Evolutionary conservation across 2,888 invertebrate genomes (phyloP).

Genomic region (Parnassius smintheus): DNA sequence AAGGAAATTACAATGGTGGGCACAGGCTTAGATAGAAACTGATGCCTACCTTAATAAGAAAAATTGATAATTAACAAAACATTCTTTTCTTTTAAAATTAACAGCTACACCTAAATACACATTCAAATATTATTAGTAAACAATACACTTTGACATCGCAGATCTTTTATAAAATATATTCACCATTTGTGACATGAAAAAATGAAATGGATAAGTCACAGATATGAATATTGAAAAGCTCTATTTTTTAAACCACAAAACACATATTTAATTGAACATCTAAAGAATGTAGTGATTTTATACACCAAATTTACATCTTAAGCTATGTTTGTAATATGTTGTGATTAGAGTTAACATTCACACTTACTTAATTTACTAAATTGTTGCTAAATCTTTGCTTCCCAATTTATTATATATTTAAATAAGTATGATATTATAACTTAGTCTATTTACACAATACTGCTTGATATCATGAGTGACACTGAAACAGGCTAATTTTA

Average conservation of each 20-base stretch:
- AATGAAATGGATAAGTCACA: constrained; percentile 51
- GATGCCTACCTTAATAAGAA: constrained; percentile 11
- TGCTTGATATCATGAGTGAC: constrained; percentile 58
- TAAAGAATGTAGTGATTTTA: constrained; percentile 42
- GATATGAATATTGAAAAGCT: constrained; percentile 42
- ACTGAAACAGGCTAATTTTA: constrained; percentile 46
- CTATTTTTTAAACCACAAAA: constrained; percentile 46
- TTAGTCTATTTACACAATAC: constrained; percentile 74
- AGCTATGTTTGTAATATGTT: constrained; percentile 40
- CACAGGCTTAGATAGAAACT: neutral
- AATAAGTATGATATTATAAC: constrained; percentile 57
- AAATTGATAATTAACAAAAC: neutral
- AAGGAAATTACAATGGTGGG: neutral
- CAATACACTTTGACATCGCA: constrained; percentile 54
- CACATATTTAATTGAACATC: constrained; percentile 46
- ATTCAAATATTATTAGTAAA: constrained; percentile 44
- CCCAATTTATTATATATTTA: constrained; percentile 50
- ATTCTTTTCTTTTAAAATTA: constrained; percentile 30
- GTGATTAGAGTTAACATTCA: constrained; percentile 49
- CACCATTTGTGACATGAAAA: constrained; percentile 64
- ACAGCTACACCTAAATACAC: constrained; percentile 41
- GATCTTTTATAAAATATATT: constrained; percentile 49
- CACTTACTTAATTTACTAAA: constrained; percentile 49
- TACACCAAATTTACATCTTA: constrained; percentile 66
- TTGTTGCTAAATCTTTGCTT: constrained; percentile 58